phyloP scores from a whole-genome alignment of 2,888 invertebrate genomes.

The Matsumyia berberina region DNA sequence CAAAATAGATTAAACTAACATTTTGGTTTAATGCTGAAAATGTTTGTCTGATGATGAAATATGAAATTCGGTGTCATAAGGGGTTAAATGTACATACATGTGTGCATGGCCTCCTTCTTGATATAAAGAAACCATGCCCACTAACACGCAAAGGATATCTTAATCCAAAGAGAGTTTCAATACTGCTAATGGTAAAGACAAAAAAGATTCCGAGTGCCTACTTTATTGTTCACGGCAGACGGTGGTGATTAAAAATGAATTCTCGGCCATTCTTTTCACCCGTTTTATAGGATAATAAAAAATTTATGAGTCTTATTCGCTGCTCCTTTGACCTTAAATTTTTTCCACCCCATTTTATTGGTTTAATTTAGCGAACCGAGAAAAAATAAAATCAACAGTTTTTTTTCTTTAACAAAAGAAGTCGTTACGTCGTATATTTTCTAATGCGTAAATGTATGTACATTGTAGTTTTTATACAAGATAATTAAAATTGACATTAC shows the following conservation, averaged over 20 bases:
- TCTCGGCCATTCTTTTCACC: constrained; percentile 51
- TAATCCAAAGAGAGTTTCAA: constrained; percentile 49
- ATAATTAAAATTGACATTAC: constrained; percentile 7
- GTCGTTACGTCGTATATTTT: neutral
- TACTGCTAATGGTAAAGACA: constrained; percentile 46
- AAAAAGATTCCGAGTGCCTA: constrained; percentile 29
- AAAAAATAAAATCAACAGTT: constrained; percentile 39
- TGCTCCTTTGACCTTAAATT: constrained; percentile 26
- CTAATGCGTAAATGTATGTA: neutral
- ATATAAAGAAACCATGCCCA: constrained; percentile 3
- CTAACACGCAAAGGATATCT: constrained; percentile 47
- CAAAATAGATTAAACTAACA: no score
- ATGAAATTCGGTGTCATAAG: neutral
- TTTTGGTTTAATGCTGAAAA: no score
- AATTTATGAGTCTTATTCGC: constrained; percentile 20
- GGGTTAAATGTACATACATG: neutral
- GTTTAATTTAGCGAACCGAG: constrained; percentile 32
- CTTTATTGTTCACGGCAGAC: constrained; percentile 45
- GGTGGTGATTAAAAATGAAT: constrained; percentile 57
- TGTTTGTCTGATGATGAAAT: no score
- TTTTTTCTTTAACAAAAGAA: neutral
- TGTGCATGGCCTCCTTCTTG: neutral
- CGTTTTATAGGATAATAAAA: constrained; percentile 54
- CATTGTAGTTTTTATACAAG: neutral
- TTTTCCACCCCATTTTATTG: constrained; percentile 21